Evolutionary conservation across 2,797 vertebrate genomes (phyloP).

Genomic region (Notamacropus eugenii): DNA sequence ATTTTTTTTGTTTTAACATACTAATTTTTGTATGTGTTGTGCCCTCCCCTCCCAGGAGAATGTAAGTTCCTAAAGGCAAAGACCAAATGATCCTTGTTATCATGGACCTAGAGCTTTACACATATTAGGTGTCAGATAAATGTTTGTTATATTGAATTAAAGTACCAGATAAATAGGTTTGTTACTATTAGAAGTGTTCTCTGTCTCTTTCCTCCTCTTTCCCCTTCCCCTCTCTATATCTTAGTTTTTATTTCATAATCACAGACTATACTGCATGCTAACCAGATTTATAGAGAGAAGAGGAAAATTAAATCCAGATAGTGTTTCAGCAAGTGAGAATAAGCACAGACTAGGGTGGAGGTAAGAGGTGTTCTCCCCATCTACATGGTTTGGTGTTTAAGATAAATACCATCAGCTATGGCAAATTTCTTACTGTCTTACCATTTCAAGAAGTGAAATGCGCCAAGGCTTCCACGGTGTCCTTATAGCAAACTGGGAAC

Average conservation of each 20-base stretch:
- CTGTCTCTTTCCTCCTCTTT: background rate
- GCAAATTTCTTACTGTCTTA: slow-evolving; percentile 85
- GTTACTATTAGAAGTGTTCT: background rate
- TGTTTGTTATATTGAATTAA: background rate
- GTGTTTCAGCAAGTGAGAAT: slow-evolving; percentile 79
- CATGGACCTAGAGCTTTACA: background rate
- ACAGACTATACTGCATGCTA: slow-evolving; percentile 33
- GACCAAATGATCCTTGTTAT: background rate
- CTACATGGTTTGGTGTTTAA: slow-evolving; percentile 22
- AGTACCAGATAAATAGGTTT: background rate
- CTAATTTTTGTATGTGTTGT: background rate
- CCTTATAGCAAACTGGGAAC: slow-evolving; percentile 92
- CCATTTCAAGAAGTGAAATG: slow-evolving; percentile 82
- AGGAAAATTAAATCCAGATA: slow-evolving; percentile 64
- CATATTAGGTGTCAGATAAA: background rate
- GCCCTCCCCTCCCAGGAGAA: background rate
- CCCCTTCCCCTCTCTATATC: background rate
- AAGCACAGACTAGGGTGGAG: background rate
- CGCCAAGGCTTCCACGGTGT: slow-evolving; percentile 85
- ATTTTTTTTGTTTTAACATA: background rate
- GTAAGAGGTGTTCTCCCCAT: background rate
- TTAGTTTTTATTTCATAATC: slow-evolving; percentile 78
- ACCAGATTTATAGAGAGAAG: slow-evolving; percentile 35
- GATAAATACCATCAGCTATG: slow-evolving; percentile 79
- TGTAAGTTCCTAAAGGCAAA: background rate